Evolutionary conservation across 2,113 vertebrate genomes (phyloP).

Genomic region (Rattus norvegicus): DNA sequence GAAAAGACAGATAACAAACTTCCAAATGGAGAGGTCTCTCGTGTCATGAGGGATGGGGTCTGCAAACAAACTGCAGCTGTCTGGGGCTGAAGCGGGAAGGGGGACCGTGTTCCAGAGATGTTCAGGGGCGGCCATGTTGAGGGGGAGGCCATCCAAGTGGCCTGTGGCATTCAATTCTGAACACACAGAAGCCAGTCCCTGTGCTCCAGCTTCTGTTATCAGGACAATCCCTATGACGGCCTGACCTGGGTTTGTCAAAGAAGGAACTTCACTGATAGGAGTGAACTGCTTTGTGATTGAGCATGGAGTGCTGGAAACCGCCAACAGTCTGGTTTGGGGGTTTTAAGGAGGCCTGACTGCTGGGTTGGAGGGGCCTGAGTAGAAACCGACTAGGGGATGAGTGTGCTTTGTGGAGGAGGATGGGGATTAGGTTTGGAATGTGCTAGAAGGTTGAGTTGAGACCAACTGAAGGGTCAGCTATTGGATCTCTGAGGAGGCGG

Average conservation of each 20-base stretch:
- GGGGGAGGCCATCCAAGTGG: not conserved
- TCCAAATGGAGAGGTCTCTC: not conserved
- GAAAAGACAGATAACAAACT: not conserved
- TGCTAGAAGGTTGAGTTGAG: not conserved
- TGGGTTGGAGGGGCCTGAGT: not conserved
- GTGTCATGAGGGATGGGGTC: not conserved
- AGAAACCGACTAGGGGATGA: not conserved
- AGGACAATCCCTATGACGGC: not conserved
- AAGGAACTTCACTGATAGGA: too few species aligned
- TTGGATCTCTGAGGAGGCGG: rapidly evolving
- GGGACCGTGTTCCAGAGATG: not conserved
- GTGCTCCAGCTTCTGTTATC: not conserved
- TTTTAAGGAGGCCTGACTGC: not conserved
- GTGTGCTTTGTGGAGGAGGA: too few species aligned
- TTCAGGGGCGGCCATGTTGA: not conserved
- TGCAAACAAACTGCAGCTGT: too few species aligned
- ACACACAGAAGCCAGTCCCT: not conserved
- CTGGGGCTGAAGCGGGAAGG: not conserved
- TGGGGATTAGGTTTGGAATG: not conserved
- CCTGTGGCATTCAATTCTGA: rapidly evolving
- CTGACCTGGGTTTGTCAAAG: not conserved
- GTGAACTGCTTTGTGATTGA: not conserved
- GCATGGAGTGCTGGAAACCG: rapidly evolving
- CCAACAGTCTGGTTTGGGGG: not conserved
- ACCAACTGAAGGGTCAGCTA: not conserved